These are phyloP conservation scores for Diachasma alloeum DNA, from an alignment of 1,140 invertebrate genomes.

Conservation along the genomic window DNA sequence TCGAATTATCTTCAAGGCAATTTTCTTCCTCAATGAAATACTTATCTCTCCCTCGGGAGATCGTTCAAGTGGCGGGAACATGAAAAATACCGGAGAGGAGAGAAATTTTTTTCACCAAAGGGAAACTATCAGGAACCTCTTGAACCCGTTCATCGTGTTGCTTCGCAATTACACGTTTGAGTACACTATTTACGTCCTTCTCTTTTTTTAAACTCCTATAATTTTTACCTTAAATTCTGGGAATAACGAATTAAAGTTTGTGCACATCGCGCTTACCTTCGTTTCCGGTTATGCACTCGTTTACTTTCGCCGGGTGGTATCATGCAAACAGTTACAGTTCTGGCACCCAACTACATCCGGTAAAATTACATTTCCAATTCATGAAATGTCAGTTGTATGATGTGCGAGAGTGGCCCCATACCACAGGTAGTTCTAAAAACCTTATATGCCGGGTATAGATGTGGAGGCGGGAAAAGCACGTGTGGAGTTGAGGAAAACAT, in stretches of 20 bases:
- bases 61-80: neutral
- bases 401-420: constrained; percentile 36
- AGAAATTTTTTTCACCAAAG: neutral
- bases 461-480: too few species aligned
- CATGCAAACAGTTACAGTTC: constrained; percentile 58
- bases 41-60: neutral
- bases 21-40: neutral
- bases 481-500: too few species aligned
- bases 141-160: neutral
- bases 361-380: constrained; percentile 65
- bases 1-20: constrained; percentile 10
- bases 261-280: neutral
- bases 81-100: neutral
- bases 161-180: constrained; percentile 36
- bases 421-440: neutral
- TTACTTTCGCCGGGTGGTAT: constrained; percentile 52
- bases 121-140: neutral
- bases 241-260: neutral
- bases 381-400: constrained; percentile 62
- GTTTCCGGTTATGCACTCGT: constrained; percentile 43
- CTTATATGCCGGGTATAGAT: neutral
- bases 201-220: constrained; percentile 28
- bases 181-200: constrained; percentile 38
- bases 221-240: neutral
- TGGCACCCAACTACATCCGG: constrained; percentile 47